Percentiles rank a stretch among this genome's conserved stretches.
Evolutionary conservation across 2,888 invertebrate genomes (phyloP).

Genomic region (Oxyteleia sp.): DNA sequence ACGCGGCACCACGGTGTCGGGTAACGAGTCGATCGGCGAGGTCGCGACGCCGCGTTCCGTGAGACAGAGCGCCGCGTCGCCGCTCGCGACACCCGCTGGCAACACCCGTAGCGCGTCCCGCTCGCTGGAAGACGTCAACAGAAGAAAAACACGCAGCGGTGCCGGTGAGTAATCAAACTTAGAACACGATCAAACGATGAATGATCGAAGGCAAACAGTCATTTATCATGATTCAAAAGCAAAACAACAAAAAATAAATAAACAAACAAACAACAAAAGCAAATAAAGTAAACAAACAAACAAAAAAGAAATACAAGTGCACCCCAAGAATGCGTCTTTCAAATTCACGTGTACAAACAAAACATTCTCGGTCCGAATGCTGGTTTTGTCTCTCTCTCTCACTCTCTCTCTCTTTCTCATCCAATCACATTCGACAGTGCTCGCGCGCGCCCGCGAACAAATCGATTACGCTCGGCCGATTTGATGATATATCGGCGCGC

Average conservation of each 20-base stretch:
- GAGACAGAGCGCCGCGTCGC: slow-evolving; percentile 86
- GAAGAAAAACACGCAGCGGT: slow-evolving; percentile 87
- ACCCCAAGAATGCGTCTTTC: slow-evolving; percentile 60
- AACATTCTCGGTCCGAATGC: slow-evolving; percentile 40
- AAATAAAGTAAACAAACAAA: no score
- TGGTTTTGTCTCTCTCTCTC: slow-evolving; percentile 7
- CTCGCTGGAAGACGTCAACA: slow-evolving; percentile 86
- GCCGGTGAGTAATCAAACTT: slow-evolving; percentile 85
- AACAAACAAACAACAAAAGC: no score
- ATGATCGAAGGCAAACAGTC: slow-evolving; percentile 63
- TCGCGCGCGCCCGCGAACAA: not conserved
- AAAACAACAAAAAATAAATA: no score
- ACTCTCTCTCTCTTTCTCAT: not conserved
- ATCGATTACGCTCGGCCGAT: no score
- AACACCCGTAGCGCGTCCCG: slow-evolving; percentile 87
- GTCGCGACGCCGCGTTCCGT: slow-evolving; percentile 86
- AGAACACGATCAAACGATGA: slow-evolving; percentile 69
- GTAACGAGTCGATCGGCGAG: slow-evolving; percentile 85
- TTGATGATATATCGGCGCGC: no score
- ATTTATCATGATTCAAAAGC: slow-evolving; percentile 20
- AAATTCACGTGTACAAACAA: slow-evolving; percentile 45
- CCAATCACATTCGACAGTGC: slow-evolving; percentile 52
- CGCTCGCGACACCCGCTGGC: slow-evolving; percentile 85
- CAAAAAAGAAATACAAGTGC: slow-evolving; percentile 29
- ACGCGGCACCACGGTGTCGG: slow-evolving; percentile 79